These are phyloP conservation scores for Campylomormyrus tamandua DNA, from an alignment of 2,113 vertebrate species.

Conservation along the genomic window DNA sequence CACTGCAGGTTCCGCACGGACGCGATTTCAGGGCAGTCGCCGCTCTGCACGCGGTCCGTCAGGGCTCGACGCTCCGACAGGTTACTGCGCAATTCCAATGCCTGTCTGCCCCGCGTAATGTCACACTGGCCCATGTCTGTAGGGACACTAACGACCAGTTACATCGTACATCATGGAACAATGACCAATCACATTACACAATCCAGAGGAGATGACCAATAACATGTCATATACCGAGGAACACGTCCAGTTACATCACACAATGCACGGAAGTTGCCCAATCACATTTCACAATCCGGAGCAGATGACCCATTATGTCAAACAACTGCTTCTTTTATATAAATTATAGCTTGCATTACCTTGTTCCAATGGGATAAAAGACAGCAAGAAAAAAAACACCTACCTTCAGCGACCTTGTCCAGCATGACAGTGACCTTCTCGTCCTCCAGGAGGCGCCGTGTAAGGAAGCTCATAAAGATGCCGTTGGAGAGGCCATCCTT, in stretches of 20 bases:
- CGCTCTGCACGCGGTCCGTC: slow-evolving; percentile 56
- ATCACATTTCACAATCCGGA: background rate
- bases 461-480: slow-evolving; percentile 73
- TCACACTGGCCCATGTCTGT: slow-evolving; percentile 74
- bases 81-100: slow-evolving; percentile 78
- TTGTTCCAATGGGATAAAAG: too few relatives aligned
- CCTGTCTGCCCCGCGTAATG: slow-evolving; percentile 70
- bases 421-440: slow-evolving; percentile 80
- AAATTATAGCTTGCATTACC: background rate
- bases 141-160: background rate
- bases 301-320: background rate
- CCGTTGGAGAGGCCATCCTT: slow-evolving; percentile 66
- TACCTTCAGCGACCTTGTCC: slow-evolving; percentile 77
- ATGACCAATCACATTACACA: background rate
- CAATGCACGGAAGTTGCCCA: background rate
- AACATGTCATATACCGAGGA: background rate
- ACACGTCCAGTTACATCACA: background rate
- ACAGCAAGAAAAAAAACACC: background rate
- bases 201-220: background rate
- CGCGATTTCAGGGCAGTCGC: slow-evolving; percentile 42
- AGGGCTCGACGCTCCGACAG: slow-evolving; percentile 73
- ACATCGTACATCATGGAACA: background rate
- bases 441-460: slow-evolving; percentile 65
- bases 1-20: slow-evolving; percentile 76
- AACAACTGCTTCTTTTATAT: background rate